Evolutionary conservation across 2,888 invertebrate genomes (phyloP).

Genomic region (Standfussiana lucernea): DNA sequence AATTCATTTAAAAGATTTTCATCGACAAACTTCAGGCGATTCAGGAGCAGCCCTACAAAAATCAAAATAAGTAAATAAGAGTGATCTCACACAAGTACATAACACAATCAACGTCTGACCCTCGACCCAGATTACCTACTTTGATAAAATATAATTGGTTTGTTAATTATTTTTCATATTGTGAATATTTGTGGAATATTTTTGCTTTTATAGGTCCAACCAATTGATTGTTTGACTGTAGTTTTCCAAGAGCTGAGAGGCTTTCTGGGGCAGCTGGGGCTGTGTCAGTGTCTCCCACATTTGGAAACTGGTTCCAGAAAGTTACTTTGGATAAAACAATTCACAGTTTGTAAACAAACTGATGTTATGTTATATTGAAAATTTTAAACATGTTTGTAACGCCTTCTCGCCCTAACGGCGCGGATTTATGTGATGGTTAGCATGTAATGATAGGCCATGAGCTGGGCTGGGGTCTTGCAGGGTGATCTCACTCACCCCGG

Average conservation of each 20-base stretch:
- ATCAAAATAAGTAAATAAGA: not conserved
- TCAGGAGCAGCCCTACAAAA: slow-evolving; percentile 8
- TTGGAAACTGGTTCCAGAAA: not conserved
- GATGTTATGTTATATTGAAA: not conserved
- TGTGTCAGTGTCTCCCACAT: not conserved
- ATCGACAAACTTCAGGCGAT: slow-evolving; percentile 1
- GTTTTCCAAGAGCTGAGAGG: not conserved
- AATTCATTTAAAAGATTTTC: not conserved
- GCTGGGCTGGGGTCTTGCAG: no score
- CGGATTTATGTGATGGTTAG: not conserved
- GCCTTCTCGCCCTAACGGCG: no score
- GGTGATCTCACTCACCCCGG: not conserved
- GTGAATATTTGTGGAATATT: not conserved
- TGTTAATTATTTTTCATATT: not conserved
- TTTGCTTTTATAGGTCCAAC: not conserved
- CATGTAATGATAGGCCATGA: not conserved
- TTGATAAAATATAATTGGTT: no score
- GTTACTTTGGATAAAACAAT: not conserved
- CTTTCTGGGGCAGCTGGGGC: not conserved
- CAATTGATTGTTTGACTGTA: not conserved
- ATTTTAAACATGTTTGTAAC: not conserved
- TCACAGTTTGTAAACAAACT: not conserved
- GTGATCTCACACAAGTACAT: slow-evolving; percentile 7
- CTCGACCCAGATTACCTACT: not conserved
- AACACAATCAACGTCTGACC: slow-evolving; percentile 2